Evolutionary conservation across 2,888 invertebrate species (phyloP).

Genomic region (Euplexia lucipara): DNA sequence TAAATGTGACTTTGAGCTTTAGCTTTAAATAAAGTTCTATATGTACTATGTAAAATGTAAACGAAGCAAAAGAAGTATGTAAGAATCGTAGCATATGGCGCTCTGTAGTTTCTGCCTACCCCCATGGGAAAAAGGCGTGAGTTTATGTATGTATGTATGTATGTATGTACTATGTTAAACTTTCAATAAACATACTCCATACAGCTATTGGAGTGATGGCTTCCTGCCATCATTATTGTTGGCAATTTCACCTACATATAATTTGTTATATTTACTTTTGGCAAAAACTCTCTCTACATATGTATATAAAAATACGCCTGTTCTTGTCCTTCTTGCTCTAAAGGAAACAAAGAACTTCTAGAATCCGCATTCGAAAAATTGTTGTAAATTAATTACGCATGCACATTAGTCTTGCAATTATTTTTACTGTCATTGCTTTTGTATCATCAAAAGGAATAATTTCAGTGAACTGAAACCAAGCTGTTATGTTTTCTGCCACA

Average conservation of each 20-base stretch:
- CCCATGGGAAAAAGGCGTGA: no score
- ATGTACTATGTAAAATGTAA: no score
- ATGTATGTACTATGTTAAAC: no score
- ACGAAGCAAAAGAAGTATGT: no score
- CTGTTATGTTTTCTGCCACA: constrained; percentile 25
- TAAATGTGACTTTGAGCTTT: constrained; percentile 12
- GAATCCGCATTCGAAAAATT: constrained; percentile 16
- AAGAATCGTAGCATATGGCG: no score
- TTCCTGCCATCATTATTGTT: constrained; percentile 36
- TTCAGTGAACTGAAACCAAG: constrained; percentile 25
- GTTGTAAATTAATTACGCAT: constrained; percentile 5
- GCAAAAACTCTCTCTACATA: constrained; percentile 37
- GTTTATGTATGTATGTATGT: no score
- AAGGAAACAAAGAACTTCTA: constrained; percentile 16
- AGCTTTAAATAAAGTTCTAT: constrained; percentile 23
- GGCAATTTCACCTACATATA: constrained; percentile 4
- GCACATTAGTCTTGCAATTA: constrained; percentile 17
- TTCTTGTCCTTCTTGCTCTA: constrained; percentile 52
- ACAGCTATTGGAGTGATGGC: constrained; percentile 22
- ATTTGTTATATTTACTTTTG: constrained; percentile 39
- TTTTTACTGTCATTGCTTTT: constrained; percentile 44
- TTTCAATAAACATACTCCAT: no score
- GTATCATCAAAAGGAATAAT: constrained; percentile 29
- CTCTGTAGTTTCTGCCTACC: no score
- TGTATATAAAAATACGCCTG: constrained; percentile 50